These are phyloP conservation scores for Clupea harengus DNA, from an alignment of 2,113 vertebrate genomes.

Conservation along the genomic window DNA sequence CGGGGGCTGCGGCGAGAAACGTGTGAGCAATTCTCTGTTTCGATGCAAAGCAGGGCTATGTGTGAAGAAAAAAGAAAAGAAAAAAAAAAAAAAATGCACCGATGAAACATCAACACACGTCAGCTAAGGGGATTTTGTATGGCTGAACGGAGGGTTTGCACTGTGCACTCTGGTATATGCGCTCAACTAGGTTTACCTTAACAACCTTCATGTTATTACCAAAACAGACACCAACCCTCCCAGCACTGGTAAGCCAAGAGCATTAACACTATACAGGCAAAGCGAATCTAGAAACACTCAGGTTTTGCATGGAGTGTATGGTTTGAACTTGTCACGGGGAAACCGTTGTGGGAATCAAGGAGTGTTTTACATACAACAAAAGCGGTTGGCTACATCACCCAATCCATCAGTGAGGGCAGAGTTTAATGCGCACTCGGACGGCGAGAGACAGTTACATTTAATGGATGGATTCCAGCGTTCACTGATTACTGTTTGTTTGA, in stretches of 20 bases:
- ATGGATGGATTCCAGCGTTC: conserved; percentile 43
- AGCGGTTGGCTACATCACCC: conserved; percentile 20
- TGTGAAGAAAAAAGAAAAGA: conserved; percentile 4
- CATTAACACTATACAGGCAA: background rate
- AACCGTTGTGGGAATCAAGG: background rate
- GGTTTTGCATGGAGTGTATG: background rate
- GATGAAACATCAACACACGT: conserved; percentile 33
- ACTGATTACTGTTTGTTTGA: conserved; percentile 49
- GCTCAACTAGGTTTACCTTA: background rate
- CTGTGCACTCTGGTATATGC: background rate
- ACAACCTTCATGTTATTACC: background rate
- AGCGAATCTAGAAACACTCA: background rate
- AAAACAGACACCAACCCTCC: background rate
- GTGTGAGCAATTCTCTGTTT: conserved; percentile 41
- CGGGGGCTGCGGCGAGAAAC: conserved; percentile 56
- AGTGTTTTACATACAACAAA: conserved; percentile 43
- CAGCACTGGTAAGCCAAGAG: background rate
- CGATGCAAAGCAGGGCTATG: conserved; percentile 35
- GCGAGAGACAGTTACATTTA: conserved; percentile 47
- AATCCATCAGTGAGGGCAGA: conserved; percentile 34
- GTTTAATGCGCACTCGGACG: conserved; percentile 27
- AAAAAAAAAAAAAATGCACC: conserved; percentile 30
- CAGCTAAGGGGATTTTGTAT: background rate
- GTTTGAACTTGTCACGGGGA: background rate
- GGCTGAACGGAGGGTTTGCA: background rate